Evolutionary conservation across 1,140 invertebrate species (phyloP).

Genomic region (Olivierus martensii): DNA sequence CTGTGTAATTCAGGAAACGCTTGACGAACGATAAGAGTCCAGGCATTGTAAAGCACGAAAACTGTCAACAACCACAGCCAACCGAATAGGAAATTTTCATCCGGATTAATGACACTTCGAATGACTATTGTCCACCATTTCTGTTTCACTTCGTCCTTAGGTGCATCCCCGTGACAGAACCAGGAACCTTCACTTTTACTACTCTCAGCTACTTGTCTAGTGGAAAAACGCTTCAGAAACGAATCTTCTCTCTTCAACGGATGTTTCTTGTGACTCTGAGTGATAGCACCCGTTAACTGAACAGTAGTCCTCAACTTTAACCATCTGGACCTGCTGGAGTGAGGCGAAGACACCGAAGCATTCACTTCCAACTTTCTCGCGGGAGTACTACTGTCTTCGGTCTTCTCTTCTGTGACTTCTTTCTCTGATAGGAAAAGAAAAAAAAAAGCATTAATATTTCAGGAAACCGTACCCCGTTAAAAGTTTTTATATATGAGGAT

Average conservation of each 20-base stretch:
- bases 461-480: too few species aligned
- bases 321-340: slow-evolving; percentile 69
- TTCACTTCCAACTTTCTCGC: too few species aligned
- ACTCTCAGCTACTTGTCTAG: slow-evolving; percentile 70
- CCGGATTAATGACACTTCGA: slow-evolving; percentile 82
- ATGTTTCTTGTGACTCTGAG: slow-evolving; percentile 49
- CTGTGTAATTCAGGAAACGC: slow-evolving; percentile 77
- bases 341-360: not conserved
- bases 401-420: too few species aligned
- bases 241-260: slow-evolving; percentile 84
- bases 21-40: slow-evolving; percentile 87
- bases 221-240: slow-evolving; percentile 85
- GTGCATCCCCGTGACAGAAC: slow-evolving; percentile 25
- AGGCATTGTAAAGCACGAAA: slow-evolving; percentile 86
- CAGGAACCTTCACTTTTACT: slow-evolving; percentile 22
- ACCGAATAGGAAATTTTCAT: slow-evolving; percentile 89
- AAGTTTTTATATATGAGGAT: too few species aligned
- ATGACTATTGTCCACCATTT: slow-evolving; percentile 33
- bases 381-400: too few species aligned
- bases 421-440: too few species aligned
- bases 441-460: too few species aligned
- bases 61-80: slow-evolving; percentile 79
- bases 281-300: slow-evolving; percentile 74
- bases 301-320: slow-evolving; percentile 86
- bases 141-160: slow-evolving; percentile 4